A percentile compares a stretch with the other conserved stretches of the same genome.
Conservation (phyloP, 1,140 invertebrate species). For the Nixonia krombeini region DNA sequence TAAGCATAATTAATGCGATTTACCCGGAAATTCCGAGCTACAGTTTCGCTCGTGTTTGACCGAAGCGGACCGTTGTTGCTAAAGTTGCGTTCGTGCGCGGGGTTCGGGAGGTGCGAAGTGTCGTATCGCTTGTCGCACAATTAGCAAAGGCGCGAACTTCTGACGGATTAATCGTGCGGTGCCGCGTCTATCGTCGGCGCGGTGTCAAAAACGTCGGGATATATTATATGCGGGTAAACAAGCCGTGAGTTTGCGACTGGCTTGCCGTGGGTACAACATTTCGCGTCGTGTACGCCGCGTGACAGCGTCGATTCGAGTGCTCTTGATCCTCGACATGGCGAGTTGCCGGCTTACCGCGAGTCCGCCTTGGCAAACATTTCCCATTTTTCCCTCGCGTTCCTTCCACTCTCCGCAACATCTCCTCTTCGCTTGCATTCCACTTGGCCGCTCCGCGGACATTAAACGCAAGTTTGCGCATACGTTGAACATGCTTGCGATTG, state of each 20-base stretch:
- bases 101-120: no score
- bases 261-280: constrained; percentile 29
- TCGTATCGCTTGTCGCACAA: no score
- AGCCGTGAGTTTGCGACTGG: constrained; percentile 41
- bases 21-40: no score
- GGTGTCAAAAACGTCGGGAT: no score
- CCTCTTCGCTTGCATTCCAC: constrained; percentile 23
- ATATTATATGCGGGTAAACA: constrained; percentile 42
- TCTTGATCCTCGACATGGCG: constrained; percentile 35
- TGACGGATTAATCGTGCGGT: no score
- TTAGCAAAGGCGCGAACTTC: no score
- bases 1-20: no score
- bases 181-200: no score
- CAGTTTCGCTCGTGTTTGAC: no score
- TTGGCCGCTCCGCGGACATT: constrained; percentile 21
- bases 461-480: constrained; percentile 18
- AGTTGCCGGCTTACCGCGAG: background rate
- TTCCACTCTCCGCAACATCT: constrained; percentile 18
- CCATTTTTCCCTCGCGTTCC: constrained; percentile 25
- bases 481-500: constrained; percentile 10
- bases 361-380: constrained; percentile 34
- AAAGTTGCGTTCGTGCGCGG: no score
- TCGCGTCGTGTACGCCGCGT: constrained; percentile 24
- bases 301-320: constrained; percentile 33
- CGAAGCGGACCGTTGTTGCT: no score